Evolutionary conservation across 1,140 invertebrate genomes (phyloP).

Genomic region (Caenorhabditis tropicalis): DNA sequence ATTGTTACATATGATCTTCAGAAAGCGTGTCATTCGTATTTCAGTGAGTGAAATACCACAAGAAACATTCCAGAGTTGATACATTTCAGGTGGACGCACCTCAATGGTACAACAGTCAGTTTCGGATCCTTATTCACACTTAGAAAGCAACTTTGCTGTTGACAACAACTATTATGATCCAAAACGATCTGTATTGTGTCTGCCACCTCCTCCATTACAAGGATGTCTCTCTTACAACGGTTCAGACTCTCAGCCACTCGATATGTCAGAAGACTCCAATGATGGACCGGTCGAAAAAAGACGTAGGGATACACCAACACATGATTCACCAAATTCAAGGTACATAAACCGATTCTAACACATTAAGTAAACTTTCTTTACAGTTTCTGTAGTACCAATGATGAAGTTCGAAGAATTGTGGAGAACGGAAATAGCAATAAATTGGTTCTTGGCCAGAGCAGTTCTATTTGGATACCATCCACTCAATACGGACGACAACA

Average conservation of each 20-base stretch:
- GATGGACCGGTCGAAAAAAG: constrained; percentile 55
- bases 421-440: background rate
- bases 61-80: background rate
- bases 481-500: background rate
- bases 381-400: constrained; percentile 27
- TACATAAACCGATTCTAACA: background rate
- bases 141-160: background rate
- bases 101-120: background rate
- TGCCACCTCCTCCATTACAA: background rate
- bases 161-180: constrained; percentile 23
- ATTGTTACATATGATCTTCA: background rate
- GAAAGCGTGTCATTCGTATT: constrained; percentile 21
- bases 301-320: constrained; percentile 50
- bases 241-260: background rate
- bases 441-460: background rate
- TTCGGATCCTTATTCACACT: background rate
- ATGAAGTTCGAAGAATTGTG: constrained; percentile 45
- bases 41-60: background rate
- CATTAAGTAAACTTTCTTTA: background rate
- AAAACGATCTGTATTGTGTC: background rate
- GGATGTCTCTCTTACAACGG: background rate
- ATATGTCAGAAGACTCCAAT: constrained; percentile 2
- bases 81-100: background rate
- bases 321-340: constrained; percentile 48
- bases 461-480: background rate